A percentile compares a stretch with the other conserved stretches of the same genome.
Conservation (phyloP, 2,113 vertebrate species). For the Ciconia boyciana region DNA sequence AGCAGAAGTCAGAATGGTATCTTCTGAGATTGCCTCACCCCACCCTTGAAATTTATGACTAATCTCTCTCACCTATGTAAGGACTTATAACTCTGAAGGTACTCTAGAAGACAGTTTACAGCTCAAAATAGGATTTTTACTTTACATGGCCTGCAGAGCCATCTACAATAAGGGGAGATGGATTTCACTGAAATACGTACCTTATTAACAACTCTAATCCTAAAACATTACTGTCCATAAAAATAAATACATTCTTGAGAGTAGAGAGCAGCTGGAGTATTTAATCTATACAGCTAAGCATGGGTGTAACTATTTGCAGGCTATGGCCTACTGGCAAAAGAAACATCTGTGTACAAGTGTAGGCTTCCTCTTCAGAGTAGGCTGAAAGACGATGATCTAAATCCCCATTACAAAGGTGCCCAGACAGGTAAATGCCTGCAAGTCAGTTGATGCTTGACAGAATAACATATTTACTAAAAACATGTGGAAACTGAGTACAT, state of each 20-base stretch:
- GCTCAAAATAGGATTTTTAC: background rate
- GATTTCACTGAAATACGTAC: background rate
- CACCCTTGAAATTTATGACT: background rate
- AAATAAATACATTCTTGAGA: background rate
- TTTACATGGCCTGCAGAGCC: background rate
- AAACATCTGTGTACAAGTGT: background rate
- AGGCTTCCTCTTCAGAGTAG: background rate
- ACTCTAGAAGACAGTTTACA: background rate
- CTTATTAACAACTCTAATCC: background rate
- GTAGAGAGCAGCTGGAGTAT: background rate
- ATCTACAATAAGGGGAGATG: background rate
- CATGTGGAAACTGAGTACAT: background rate
- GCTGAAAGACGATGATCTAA: background rate
- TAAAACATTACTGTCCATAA: background rate
- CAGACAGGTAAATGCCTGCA: background rate
- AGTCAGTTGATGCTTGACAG: background rate
- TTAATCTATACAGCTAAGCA: background rate
- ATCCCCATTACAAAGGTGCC: background rate
- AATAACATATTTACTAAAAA: fast-evolving
- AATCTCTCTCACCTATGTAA: background rate
- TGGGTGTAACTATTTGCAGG: fast-evolving
- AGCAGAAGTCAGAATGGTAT: background rate
- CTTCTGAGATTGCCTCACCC: background rate
- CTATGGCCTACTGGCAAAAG: background rate
- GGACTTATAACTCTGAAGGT: background rate